A percentile compares a stretch with the other conserved stretches of the same genome.
phyloP scores from a whole-genome alignment of 1,140 invertebrate species.

The Pygmarrhopalites habei region DNA sequence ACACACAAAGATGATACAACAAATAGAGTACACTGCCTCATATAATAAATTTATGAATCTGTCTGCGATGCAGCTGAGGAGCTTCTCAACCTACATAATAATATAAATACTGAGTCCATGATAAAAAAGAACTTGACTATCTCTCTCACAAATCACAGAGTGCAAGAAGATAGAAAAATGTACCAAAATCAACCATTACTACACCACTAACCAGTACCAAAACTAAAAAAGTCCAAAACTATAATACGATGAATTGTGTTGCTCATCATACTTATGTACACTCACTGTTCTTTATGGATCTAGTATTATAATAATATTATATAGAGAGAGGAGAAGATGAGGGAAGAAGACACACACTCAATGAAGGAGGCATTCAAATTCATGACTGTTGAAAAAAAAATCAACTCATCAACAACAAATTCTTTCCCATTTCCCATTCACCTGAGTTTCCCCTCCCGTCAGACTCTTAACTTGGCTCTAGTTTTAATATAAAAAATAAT shows the following conservation, averaged over 20 bases:
- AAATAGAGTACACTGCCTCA: no score
- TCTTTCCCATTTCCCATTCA: constrained; percentile 3
- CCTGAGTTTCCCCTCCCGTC: no score
- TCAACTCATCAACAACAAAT: background rate
- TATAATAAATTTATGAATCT: no score
- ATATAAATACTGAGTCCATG: background rate
- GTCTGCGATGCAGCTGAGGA: background rate
- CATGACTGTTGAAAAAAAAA: background rate
- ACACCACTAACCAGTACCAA: background rate
- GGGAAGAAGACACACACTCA: background rate
- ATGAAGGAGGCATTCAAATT: background rate
- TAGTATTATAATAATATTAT: no score
- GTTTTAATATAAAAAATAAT: constrained; percentile 8
- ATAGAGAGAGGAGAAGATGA: background rate
- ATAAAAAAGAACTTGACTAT: background rate
- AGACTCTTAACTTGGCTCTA: constrained; percentile 1
- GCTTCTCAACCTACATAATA: background rate
- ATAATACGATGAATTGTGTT: background rate
- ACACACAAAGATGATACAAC: no score
- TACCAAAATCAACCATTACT: background rate
- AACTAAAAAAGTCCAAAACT: background rate
- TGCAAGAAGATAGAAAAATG: background rate
- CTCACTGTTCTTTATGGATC: background rate
- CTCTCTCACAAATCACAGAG: background rate
- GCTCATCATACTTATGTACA: background rate